Conservation (phyloP, 1,140 invertebrate species). For the Thaumatotibia leucotreta region DNA sequence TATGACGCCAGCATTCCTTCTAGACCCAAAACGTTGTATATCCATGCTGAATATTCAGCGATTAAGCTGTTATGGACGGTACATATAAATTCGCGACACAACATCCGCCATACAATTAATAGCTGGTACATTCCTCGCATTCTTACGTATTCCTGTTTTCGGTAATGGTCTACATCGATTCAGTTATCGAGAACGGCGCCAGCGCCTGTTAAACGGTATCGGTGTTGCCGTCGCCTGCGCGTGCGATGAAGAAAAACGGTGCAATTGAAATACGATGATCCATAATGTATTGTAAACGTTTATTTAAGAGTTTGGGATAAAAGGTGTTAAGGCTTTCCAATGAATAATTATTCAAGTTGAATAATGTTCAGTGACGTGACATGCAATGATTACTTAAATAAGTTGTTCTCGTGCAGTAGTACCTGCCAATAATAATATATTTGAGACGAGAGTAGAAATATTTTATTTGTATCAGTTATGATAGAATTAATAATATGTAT, state of each 20-base stretch:
- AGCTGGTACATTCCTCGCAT: constrained; percentile 52
- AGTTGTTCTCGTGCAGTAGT: too few species aligned
- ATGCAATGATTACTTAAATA: too few species aligned
- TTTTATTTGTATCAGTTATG: too few species aligned
- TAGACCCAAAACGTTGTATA: background rate
- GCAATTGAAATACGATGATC: background rate
- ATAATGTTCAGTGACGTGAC: too few species aligned
- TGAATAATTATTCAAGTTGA: too few species aligned
- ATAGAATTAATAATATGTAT: too few species aligned
- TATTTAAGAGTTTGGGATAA: background rate
- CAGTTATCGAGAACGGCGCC: constrained; percentile 27
- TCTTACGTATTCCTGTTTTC: constrained; percentile 53
- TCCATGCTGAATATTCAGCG: background rate
- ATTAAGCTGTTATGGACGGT: background rate
- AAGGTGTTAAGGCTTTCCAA: background rate
- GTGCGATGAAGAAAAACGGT: background rate
- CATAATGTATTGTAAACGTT: background rate
- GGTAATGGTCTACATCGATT: constrained; percentile 22
- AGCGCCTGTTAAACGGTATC: constrained; percentile 11
- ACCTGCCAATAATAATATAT: too few species aligned
- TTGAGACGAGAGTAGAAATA: too few species aligned
- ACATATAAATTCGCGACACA: constrained; percentile 9
- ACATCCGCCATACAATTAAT: constrained; percentile 54
- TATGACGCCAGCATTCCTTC: constrained; percentile 36
- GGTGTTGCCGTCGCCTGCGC: background rate